Conservation (phyloP, 2,797 vertebrate species). For the Enteromius mattozi region DNA sequence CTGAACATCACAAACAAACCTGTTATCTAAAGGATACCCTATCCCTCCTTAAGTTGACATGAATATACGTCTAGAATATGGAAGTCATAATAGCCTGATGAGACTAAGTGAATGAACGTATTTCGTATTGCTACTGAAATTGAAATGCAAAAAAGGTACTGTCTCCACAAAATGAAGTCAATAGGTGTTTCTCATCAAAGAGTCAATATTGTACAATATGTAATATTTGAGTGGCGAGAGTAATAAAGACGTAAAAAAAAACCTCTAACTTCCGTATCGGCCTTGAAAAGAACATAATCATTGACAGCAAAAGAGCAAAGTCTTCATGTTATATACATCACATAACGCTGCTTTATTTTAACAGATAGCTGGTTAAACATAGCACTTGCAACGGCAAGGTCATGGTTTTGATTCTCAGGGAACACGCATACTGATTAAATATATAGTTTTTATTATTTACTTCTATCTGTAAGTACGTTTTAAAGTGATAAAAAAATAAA, state of each 20-base stretch:
- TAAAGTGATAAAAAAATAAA: not conserved
- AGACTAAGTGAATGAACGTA: not conserved
- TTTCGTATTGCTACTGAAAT: not conserved
- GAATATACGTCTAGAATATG: not conserved
- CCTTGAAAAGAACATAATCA: conserved; percentile 48
- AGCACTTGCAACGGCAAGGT: not conserved
- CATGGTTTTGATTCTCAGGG: not conserved
- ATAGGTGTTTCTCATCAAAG: not conserved
- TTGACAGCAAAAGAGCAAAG: conserved; percentile 46
- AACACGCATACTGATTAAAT: not conserved
- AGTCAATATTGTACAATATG: not conserved
- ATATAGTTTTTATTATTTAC: not conserved
- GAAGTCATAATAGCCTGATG: not conserved
- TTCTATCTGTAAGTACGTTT: not conserved
- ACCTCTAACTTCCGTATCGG: not conserved
- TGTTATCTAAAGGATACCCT: conserved; percentile 20
- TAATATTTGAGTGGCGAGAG: not conserved
- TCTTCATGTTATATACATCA: not conserved
- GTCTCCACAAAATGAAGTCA: not conserved
- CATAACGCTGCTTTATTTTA: not conserved
- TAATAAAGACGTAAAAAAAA: conserved; percentile 26
- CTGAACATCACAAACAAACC: conserved; percentile 21
- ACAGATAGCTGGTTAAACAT: too few relatives aligned
- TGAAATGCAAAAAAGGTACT: not conserved
- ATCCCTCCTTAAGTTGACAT: not conserved